Evolutionary conservation across 2,113 vertebrate species (phyloP).

Genomic region (Python bivittatus): DNA sequence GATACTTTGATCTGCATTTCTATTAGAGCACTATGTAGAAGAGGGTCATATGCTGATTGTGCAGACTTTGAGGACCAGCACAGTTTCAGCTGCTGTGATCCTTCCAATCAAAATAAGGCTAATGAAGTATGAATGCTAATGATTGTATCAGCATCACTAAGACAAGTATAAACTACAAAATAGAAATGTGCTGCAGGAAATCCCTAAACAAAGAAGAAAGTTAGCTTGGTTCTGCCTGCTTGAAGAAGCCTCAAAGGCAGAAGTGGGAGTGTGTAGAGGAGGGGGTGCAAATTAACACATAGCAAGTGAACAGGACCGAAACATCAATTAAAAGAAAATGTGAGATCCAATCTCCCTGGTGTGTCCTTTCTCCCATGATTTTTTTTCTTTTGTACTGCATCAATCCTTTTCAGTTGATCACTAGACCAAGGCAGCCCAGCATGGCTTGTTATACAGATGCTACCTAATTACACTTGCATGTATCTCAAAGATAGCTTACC

Average conservation of each 20-base stretch:
- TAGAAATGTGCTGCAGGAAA: not conserved
- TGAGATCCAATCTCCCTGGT: constrained; percentile 42
- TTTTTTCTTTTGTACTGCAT: constrained; percentile 33
- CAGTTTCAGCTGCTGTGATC: not conserved
- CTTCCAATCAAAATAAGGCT: not conserved
- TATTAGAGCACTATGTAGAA: not conserved
- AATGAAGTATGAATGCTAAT: not conserved
- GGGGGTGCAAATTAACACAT: constrained; percentile 34
- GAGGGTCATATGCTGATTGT: not conserved
- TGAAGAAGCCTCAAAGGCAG: not conserved
- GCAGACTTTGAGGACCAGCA: not conserved
- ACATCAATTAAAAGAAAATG: constrained; percentile 41
- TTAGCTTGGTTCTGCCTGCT: not conserved
- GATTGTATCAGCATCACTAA: not conserved
- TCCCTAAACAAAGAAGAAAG: not conserved
- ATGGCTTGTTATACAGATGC: constrained; percentile 46
- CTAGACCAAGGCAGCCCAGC: constrained; percentile 25
- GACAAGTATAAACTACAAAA: not conserved
- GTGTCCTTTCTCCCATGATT: not conserved
- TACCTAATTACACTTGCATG: constrained; percentile 31
- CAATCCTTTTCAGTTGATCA: constrained; percentile 23
- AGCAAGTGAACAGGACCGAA: constrained; percentile 53
- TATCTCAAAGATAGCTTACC: constrained; percentile 31
- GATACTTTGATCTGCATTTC: not conserved
- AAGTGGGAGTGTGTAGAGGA: constrained; percentile 1